These are phyloP conservation scores for Saguinus imperator DNA, from an alignment of 2,113 vertebrate species.

Conservation along the genomic window DNA sequence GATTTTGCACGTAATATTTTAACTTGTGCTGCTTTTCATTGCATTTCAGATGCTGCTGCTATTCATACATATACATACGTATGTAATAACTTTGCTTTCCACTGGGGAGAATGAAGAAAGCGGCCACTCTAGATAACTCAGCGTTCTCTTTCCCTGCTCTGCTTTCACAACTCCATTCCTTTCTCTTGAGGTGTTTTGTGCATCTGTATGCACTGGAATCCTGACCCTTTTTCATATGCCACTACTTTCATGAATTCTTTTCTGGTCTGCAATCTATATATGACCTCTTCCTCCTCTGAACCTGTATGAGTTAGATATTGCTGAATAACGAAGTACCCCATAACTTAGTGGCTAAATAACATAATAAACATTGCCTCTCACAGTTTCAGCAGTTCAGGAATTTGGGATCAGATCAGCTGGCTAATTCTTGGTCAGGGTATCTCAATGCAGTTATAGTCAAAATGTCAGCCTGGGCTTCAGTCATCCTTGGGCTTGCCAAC, in stretches of 20 bases:
- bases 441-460: neutral
- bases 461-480: fast-evolving
- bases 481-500: neutral
- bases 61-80: neutral
- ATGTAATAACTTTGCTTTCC: neutral
- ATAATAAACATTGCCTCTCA: no score
- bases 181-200: no score
- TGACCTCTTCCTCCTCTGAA: neutral
- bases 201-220: no score
- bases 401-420: neutral
- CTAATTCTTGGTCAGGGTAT: neutral
- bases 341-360: neutral
- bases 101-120: neutral
- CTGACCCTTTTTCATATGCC: neutral
- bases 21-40: neutral
- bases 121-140: fast-evolving
- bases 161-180: no score
- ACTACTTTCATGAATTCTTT: no score
- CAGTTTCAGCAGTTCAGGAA: neutral
- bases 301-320: fast-evolving
- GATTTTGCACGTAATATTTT: neutral
- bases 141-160: fast-evolving
- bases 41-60: neutral
- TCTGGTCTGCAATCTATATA: neutral
- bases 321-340: neutral